Base-by-base conservation (phyloP, 92 coral and sea anemone species). In the Phenganax marumi region DNA sequence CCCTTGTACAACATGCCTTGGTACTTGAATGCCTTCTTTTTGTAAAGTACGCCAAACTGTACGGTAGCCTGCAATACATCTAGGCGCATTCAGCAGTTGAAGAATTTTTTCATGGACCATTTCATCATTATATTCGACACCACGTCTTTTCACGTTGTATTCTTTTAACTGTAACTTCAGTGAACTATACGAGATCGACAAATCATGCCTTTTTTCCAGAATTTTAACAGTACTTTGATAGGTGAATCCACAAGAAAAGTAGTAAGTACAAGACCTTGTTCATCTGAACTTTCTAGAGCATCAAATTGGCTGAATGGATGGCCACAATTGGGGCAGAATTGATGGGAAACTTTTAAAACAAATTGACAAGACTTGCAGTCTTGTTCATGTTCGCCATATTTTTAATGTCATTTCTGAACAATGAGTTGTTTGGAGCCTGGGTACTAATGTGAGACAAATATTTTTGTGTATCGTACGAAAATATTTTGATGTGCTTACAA, bases 11-110 rank as follows among this genome's bases (percentile, higher is more conserved):
- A 81, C 85, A 18, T 52, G 75, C 72, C 86, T 82, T 0, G 86
- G 86, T 25, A 82, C 86, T 82, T 82, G 80, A 70, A 82, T 82
- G 52, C 76, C 76, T 70, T 82, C 70, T 48, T 50, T 17, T 43
- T 47, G 43, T 53, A 82, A 39, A 39, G 52, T 71, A 48, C 72
- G 86, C 86, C 80, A 82, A 54, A 82, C 68, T 13, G 79, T 51
- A 46, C 86, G 78, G 39, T 82, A 82, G 12, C 86, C 86, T 14
- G 66, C 76, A 10, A 52, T 58, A 14, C 69, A 70, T 65, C 71
- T 70, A 66, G 86, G 86, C 49, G 79, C 86, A 56, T 74, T 54
- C 24, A 82, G 43, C 49, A 50, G 54, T 26, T 68, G 52, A 23
- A n/a, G 48, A 7, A 82, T 58, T 56, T 55, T 22, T 50, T 82